Base-by-base conservation (phyloP, 1,140 invertebrate genomes). In the Tetramorium alpestre region DNA sequence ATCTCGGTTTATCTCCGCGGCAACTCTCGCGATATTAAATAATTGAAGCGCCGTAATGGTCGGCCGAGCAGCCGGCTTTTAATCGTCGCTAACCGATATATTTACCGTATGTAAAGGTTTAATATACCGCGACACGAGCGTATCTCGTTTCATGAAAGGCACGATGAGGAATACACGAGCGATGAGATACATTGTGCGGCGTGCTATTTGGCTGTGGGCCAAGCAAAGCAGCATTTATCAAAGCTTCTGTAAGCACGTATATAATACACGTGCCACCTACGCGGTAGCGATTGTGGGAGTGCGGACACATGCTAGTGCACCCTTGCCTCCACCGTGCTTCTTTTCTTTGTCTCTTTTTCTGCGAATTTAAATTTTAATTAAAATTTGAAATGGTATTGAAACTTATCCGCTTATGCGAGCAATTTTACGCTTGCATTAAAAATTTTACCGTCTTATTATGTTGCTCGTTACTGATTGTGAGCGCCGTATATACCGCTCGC, bases 191-290 rank as follows among this genome's bases (percentile, higher is more conserved):
- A 89, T 92, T 91, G 91, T 88, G 81, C 86, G 76, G 87, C 89
- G 91, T 75, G 91, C 90, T 91, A 91, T 91, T 92, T 93, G 93
- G 93, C 92, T n/a, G 10, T 13, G 69, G 22, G 88, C 92, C 93
- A 93, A 93, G 89, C 64, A 91, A 92, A 92, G 89, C 88, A 92
- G 87, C 90, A 93, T 93, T 93, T 93, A 93, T 93, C 92, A 93
- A 92, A 92, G 89, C 85, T 80, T 67, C 77, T 70, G 87, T 54
- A n/a, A 41, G 25, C 44, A 72, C 13, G n/a, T 33, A 47, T 76
- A 69, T 62, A 72, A 82, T 60, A 84, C 41, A 82, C 51, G 25
- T 56, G 88, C 25, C n/a, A 67, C n/a, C 25, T 69, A 44, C n/a
- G 38, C 51, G 11, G n/a, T 18, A 13, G 33, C 38, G 13, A 18